Evolutionary conservation across 2,888 invertebrate species (phyloP), one percentile per base, ranked within the genome.

Genomic region (Augiades crinisus): DNA sequence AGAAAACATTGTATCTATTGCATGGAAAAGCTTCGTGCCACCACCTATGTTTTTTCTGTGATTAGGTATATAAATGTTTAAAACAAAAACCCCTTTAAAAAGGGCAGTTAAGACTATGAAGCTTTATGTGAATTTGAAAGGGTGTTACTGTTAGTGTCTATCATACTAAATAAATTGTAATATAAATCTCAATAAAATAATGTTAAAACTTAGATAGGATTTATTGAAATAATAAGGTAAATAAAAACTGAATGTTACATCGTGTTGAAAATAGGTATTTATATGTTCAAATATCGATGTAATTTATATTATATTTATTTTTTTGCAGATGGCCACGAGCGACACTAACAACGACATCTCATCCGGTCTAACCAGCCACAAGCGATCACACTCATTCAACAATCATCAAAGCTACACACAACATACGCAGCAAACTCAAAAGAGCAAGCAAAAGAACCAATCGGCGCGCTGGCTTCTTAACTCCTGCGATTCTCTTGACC

Each of bases 351-450:
- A 80, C 72, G 88, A 90, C 71, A 66, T 88, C 62, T 80, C 85
- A 72, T 84, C 90, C 66, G 83, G 84, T 65, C 80, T 88, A 62
- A 91, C 91, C 78, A 92, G 89, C 90, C 93, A 91, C 90, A 93
- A 91, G 91, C 91, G 90, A 91, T 93, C 90, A 90, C 93, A 91
- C 67, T 93, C 93, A 75, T 92, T 93, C 90, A 93, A 93, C 83
- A 92, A 93, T 80, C 92, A 92, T 81, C 92, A 92, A 87, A 92
- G 92, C 78, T 92, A 92, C 87, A 91, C 92, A 72, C 92, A 92
- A 75, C 92, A 91, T 75, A 72, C 84, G 63, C 91, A 87, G 78
- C 91, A 91, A 85, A 85, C 86, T 70, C 91, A 88, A 76, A 90
- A 90, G 85, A 91, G 81, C 78, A 91, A 91, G 86, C 91, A 92